Conservation (phyloP, 2,888 invertebrate species). For the Polymixis lichenea region DNA sequence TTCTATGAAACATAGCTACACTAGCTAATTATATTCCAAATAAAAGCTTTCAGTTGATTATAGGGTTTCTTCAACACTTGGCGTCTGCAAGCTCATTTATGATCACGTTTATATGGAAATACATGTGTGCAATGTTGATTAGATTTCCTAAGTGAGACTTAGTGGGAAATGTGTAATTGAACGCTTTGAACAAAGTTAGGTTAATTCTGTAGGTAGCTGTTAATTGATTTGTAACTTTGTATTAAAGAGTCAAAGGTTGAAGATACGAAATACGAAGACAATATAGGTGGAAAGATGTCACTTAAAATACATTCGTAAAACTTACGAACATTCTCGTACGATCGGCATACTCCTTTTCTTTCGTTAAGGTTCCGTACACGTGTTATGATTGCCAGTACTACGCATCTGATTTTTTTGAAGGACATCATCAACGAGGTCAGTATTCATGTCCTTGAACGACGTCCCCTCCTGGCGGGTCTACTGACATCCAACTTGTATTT, state of each 20-base stretch:
- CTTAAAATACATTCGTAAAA: background rate
- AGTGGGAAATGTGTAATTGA: slow-evolving; percentile 42
- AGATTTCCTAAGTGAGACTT: slow-evolving; percentile 37
- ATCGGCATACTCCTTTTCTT: too few species aligned
- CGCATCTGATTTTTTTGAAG: background rate
- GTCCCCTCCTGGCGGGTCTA: background rate
- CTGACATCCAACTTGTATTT: background rate
- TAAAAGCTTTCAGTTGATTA: slow-evolving; percentile 45
- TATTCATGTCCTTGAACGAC: background rate
- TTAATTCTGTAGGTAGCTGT: background rate
- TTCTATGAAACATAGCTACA: slow-evolving; percentile 19
- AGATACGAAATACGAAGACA: background rate
- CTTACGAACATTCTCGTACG: too few species aligned
- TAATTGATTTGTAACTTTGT: background rate
- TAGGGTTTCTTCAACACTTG: slow-evolving; percentile 44
- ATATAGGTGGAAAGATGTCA: background rate
- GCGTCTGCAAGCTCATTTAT: slow-evolving; percentile 37
- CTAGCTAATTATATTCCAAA: slow-evolving; percentile 41
- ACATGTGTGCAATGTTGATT: slow-evolving; percentile 23
- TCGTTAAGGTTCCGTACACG: background rate
- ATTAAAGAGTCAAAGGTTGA: background rate
- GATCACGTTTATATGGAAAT: slow-evolving; percentile 36
- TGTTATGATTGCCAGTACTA: background rate
- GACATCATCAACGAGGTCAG: too few species aligned
- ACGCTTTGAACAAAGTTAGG: slow-evolving; percentile 22